A percentile compares a stretch with the other conserved stretches of the same genome.
Conservation (phyloP, 2,888 invertebrate genomes). For the Deilephila porcellus region DNA sequence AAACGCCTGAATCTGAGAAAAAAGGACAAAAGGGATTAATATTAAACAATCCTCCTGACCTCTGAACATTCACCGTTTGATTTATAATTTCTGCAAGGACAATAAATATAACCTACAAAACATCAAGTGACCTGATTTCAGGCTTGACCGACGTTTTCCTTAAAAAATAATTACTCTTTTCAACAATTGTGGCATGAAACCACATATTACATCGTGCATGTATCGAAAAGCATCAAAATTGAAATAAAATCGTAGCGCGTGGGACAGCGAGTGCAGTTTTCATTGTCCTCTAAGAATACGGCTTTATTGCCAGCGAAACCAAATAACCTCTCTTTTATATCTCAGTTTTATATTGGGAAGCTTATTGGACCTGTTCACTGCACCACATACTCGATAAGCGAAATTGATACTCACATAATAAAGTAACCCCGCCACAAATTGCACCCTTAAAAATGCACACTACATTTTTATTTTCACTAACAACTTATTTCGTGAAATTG, state of each 20-base stretch:
- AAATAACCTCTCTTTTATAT: slow-evolving; percentile 76
- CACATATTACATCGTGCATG: neutral
- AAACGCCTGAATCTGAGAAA: too few relatives aligned
- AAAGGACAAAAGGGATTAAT: too few relatives aligned
- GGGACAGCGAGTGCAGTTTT: slow-evolving; percentile 47
- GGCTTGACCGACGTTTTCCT: too few relatives aligned
- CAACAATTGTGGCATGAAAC: neutral
- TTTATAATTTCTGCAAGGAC: too few relatives aligned
- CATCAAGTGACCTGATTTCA: too few relatives aligned
- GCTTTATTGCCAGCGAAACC: slow-evolving; percentile 78
- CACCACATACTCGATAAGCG: slow-evolving; percentile 45
- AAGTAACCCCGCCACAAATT: slow-evolving; percentile 26
- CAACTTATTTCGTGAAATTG: slow-evolving; percentile 18
- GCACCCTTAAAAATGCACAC: slow-evolving; percentile 18
- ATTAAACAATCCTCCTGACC: too few relatives aligned
- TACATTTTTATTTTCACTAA: slow-evolving; percentile 5
- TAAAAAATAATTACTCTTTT: too few relatives aligned
- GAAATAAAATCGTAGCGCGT: slow-evolving; percentile 35
- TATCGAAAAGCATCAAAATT: slow-evolving; percentile 23
- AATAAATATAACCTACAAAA: too few relatives aligned
- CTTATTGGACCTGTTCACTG: slow-evolving; percentile 57
- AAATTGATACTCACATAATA: slow-evolving; percentile 45
- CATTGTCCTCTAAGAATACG: slow-evolving; percentile 74
- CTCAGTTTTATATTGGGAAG: slow-evolving; percentile 69
- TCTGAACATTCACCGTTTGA: too few relatives aligned